Conservation (phyloP, 35 echinoderm and acorn worm species). For the Patiria miniata region DNA sequence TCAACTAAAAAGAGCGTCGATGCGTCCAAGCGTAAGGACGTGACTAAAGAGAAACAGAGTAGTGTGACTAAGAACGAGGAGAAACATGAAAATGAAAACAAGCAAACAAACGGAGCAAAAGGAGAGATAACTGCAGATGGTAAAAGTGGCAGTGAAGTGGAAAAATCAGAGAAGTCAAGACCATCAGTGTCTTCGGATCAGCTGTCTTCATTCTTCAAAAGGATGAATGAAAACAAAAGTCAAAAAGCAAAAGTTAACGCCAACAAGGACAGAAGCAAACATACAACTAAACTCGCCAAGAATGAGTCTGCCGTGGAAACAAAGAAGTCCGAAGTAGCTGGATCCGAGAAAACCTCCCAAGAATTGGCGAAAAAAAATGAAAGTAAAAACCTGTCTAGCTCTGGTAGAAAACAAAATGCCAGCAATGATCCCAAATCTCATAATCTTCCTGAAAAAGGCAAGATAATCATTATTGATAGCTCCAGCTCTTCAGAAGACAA, state of each 20-base stretch:
- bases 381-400: no score
- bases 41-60: background rate
- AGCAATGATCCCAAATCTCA: no score
- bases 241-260: slow-evolving; percentile 14
- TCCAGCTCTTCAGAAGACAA: background rate
- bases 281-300: background rate
- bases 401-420: no score
- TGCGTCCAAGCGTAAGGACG: background rate
- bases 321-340: slow-evolving; percentile 15
- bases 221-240: background rate
- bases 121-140: background rate
- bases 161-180: background rate
- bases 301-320: background rate
- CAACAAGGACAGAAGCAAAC: background rate
- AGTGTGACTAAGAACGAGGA: no score
- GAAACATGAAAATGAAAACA: no score
- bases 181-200: slow-evolving; percentile 52
- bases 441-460: background rate
- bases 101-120: no score
- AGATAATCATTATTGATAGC: background rate
- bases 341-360: no score
- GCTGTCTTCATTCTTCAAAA: slow-evolving; percentile 45
- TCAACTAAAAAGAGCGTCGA: background rate
- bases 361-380: no score
- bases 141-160: background rate